A percentile compares a stretch with the other conserved stretches of the same genome.
These are phyloP conservation scores for Melanerpes aurifrons DNA, from an alignment of 2,113 vertebrate genomes.

Conservation along the genomic window DNA sequence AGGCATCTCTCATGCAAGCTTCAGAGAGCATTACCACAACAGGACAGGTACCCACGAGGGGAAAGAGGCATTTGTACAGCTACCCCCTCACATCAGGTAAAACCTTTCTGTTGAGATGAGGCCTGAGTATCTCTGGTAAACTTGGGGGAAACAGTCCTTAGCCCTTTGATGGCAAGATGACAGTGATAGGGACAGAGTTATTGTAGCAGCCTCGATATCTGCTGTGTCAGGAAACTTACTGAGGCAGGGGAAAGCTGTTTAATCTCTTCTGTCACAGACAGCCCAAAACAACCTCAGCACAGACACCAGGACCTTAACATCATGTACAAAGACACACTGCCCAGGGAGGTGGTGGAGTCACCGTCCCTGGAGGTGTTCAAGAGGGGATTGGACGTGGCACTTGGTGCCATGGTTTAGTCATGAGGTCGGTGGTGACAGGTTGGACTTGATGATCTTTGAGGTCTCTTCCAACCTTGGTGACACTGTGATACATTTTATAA, in stretches of 20 bases:
- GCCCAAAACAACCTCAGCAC: neutral
- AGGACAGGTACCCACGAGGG: rapidly evolving
- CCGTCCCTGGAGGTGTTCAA: no score
- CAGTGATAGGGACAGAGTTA: neutral
- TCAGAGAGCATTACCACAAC: neutral
- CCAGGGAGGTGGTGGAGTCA: no score
- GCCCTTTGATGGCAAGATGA: neutral
- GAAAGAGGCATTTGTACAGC: neutral
- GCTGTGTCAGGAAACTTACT: neutral
- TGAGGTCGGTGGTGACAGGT: no score
- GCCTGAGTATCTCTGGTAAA: neutral
- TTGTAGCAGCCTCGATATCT: neutral
- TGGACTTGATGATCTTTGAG: no score
- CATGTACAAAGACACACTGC: neutral
- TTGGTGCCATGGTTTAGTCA: no score
- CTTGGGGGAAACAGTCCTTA: neutral
- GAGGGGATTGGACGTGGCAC: no score
- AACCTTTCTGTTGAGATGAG: neutral
- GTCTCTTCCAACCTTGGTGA: no score
- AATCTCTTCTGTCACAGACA: neutral
- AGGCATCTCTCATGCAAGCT: neutral
- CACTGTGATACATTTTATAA: neutral
- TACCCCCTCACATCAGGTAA: neutral
- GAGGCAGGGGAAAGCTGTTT: neutral
- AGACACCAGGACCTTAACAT: neutral